Evolutionary conservation across 1,140 invertebrate species (phyloP), one percentile per base, ranked within the genome.

Genomic region (Brachionus plicatilis): DNA sequence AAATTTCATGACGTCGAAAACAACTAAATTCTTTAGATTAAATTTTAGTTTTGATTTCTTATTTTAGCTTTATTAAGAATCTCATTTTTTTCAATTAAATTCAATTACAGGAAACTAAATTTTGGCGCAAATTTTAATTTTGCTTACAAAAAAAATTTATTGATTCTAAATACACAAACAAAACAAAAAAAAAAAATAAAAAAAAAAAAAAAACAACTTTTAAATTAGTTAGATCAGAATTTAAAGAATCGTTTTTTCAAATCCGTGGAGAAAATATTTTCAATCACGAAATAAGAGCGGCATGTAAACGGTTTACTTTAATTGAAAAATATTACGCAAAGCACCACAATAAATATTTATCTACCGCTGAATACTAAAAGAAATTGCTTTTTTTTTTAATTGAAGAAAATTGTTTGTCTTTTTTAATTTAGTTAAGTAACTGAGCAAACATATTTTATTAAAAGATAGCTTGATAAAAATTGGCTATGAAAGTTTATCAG

Each of bases 391-490:
- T 68, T 60, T 68, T 68, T 33, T 33, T 33, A 14, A 68, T 29
- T 29, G 33, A 68, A 68, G 17, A 41, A 72, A 41, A 41, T 72
- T 41, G 37, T 41, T 72, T 72, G 29, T 72, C 68, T 41, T 72
- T 72, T 72, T 72, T 17, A 68, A 68, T 68, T 41, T 68, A 68
- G 66, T 17, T 33, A 68, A 68, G 66, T 68, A 68, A 68, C 66
- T 68, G 5, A 68, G 27, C 24, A 68, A 68, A 68, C 27, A 68
- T n/a, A 68, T 68, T 68, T 66, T n/a, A 53, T 53, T n/a, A 53
- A 53, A n/a, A 60, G 53, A 60, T 60, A 60, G 53, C 53, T 60
- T 60, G 53, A 20, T 8, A 9, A 60, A 20, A 60, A 60, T 60
- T 60, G 20, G 17, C 17, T 60, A 2, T 60, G 53, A 60, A 60